Evolutionary conservation across 2,113 vertebrate genomes (phyloP), one percentile per base, ranked within the genome.

Genomic region (Rhadina sibilatrix): DNA sequence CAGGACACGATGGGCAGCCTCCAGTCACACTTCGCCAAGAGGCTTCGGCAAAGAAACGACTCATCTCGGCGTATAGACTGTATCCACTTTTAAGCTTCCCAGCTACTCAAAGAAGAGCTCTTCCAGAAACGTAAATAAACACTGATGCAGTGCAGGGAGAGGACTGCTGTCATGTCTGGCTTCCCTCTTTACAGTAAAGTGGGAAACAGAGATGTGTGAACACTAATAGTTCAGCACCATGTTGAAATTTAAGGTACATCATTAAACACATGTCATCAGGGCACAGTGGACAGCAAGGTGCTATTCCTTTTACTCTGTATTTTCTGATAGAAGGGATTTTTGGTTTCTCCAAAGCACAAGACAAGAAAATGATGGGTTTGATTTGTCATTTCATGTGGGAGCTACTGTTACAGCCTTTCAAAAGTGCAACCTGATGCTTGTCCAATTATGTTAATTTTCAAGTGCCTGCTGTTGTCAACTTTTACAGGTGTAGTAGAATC

Each of bases 101-200:
- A 87, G 71, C 24, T 8, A 22, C n/a, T 78, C 65, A 4, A 50
- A 75, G 38, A 22, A 46, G 6, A 54, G 13, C 12, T 15, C n/a
- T 63, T 82, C 84, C 96, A 89, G 89, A 83, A 79, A 85, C 6
- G 61, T 91, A 92, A 96, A 94, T 63, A 88, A 93, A 83, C 37
- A 54, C 9, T 72, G 96, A 94, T 91, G 89, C 81, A 61, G 74
- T 11, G 61, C 65, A 18, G 84, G 50, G 90, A 75, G 33, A 35
- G 74, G 64, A 65, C 72, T 59, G 56, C 50, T 82, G 83, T 76
- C 89, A 60, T 69, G 71, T 59, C 94, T 52, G 83, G 16, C 60
- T 49, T 79, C 46, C 69, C 46, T 38, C 42, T 6, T 31, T 5
- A 24, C 21, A 28, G 20, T 28, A 40, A 80, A 53, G 81, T 6